phyloP scores from a whole-genome alignment of 2,888 invertebrate species.

The Philhelius pedissequus region DNA sequence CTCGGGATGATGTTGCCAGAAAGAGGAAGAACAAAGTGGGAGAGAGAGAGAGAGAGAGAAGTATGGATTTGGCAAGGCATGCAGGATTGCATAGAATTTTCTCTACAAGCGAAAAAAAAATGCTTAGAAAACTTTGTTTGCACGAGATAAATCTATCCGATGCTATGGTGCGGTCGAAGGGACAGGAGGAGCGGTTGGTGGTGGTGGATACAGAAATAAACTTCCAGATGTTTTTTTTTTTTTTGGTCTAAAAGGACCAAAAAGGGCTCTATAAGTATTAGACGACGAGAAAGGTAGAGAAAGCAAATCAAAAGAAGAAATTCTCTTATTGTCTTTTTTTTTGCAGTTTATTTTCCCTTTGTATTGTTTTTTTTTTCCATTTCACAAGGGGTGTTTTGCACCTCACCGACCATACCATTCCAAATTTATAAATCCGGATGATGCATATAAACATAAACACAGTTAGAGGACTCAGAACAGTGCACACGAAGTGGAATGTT shows the following conservation, averaged over 20 bases:
- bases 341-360: constrained; percentile 15
- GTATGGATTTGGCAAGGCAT: neutral
- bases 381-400: neutral
- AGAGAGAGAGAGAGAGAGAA: neutral
- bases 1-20: neutral
- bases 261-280: neutral
- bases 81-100: neutral
- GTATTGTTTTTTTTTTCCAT: constrained; percentile 8
- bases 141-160: constrained; percentile 10
- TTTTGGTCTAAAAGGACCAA: constrained; percentile 30
- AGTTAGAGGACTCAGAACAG: neutral
- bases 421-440: constrained; percentile 48
- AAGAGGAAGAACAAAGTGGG: neutral
- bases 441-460: constrained; percentile 22
- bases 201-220: neutral
- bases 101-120: constrained; percentile 21
- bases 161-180: no score
- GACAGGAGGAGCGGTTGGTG: neutral
- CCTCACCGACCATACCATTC: neutral
- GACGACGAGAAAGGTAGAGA: neutral
- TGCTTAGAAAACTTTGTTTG: constrained; percentile 39
- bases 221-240: constrained; percentile 7
- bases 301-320: constrained; percentile 21
- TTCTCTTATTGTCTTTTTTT: constrained; percentile 28
- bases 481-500: constrained; percentile 1